phyloP scores from a whole-genome alignment of 1,140 invertebrate genomes.

The Ceratina japonica region DNA sequence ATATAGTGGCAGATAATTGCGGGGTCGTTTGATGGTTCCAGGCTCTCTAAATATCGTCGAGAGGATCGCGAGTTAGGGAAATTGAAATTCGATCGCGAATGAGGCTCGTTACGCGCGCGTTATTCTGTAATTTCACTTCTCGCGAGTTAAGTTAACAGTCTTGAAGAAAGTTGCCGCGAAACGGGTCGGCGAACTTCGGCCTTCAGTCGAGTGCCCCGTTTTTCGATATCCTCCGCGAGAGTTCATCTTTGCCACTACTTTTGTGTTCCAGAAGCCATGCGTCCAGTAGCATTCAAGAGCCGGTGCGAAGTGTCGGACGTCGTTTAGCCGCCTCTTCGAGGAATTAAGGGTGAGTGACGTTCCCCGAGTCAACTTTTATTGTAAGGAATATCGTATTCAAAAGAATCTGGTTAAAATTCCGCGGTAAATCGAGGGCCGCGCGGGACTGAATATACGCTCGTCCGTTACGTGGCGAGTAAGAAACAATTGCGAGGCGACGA shows the following conservation, averaged over 20 bases:
- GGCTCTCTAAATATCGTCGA: slow-evolving; percentile 18
- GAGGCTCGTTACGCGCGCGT: slow-evolving; percentile 26
- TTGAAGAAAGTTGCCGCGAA: slow-evolving; percentile 17
- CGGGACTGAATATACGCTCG: background rate
- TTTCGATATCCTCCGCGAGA: background rate
- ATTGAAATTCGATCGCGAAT: slow-evolving; percentile 37
- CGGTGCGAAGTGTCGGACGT: no score
- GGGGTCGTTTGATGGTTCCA: background rate
- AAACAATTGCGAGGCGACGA: slow-evolving; percentile 16
- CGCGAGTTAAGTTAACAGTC: slow-evolving; percentile 10
- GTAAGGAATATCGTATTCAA: background rate
- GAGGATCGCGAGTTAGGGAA: slow-evolving; percentile 17
- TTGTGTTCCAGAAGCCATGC: slow-evolving; percentile 2
- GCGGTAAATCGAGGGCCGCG: background rate
- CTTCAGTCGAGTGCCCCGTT: background rate
- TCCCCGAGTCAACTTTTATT: background rate
- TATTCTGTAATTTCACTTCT: slow-evolving; percentile 42
- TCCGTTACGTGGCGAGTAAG: background rate
- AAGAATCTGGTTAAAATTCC: slow-evolving; percentile 19
- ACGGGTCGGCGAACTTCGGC: background rate
- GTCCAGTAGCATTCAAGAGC: background rate
- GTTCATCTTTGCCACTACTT: background rate
- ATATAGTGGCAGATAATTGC: slow-evolving; percentile 1
- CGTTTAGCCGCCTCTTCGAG: no score
- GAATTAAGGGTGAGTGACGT: slow-evolving; percentile 4